These are phyloP conservation scores for Cinclus mexicanus DNA, from an alignment of 2,113 vertebrate genomes.

Conservation along the genomic window DNA sequence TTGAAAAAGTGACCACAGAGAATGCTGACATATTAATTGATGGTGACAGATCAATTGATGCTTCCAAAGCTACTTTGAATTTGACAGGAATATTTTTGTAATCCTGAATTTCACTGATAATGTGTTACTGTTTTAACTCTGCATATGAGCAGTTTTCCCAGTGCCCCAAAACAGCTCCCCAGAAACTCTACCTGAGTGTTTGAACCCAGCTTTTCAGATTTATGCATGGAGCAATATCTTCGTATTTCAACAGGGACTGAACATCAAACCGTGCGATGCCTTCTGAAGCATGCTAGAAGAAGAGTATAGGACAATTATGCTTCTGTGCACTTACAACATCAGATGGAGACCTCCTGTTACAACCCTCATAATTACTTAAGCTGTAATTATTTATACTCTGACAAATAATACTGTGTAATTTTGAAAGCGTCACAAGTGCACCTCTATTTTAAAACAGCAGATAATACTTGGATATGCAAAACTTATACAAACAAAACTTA, in stretches of 20 bases:
- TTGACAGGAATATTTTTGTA: not conserved
- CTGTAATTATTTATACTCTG: not conserved
- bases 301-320: not conserved
- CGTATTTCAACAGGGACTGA: conserved; percentile 88
- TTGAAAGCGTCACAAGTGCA: not conserved
- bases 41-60: not conserved
- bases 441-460: not conserved
- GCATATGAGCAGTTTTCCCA: not conserved
- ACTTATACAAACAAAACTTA: not conserved
- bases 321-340: not conserved
- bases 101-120: not conserved
- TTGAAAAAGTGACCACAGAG: not conserved
- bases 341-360: not conserved
- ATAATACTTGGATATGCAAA: not conserved
- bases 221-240: conserved; percentile 91
- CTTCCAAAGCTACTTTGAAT: not conserved
- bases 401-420: accelerated
- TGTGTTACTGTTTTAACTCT: not conserved
- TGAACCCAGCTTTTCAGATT: conserved; percentile 98
- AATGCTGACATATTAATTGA: not conserved
- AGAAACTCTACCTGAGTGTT: conserved; percentile 84
- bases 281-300: conserved; percentile 89
- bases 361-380: not conserved
- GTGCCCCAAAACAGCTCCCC: not conserved
- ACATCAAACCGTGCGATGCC: conserved; percentile 93